Evolutionary conservation across 2,888 invertebrate genomes (phyloP).

Genomic region (Cosmopolites sordidus): DNA sequence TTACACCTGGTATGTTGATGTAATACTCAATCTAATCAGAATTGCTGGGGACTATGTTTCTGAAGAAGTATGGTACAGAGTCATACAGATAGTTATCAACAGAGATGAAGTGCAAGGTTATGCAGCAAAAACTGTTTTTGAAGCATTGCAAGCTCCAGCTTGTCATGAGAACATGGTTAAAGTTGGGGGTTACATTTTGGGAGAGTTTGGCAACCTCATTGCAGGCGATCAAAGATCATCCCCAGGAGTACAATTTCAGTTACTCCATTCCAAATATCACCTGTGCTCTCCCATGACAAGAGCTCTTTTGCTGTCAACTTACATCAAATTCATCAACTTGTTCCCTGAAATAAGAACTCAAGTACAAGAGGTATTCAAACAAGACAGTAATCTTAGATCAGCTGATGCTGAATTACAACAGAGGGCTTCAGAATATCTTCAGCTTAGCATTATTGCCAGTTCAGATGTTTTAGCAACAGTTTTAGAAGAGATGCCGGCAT

Average conservation of each 20-base stretch:
- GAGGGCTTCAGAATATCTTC: conserved; percentile 95
- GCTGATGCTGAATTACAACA: conserved; percentile 99
- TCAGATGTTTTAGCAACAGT: conserved; percentile 97
- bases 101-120: conserved; percentile 99
- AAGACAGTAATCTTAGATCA: conserved; percentile 92
- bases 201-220: conserved; percentile 98
- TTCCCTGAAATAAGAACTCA: conserved; percentile 97
- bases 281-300: conserved; percentile 95
- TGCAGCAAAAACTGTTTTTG: conserved; percentile 99
- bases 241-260: conserved; percentile 94
- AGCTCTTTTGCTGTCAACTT: conserved; percentile 93
- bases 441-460: conserved; percentile 92
- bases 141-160: conserved; percentile 96
- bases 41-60: conserved; percentile 99
- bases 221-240: conserved; percentile 98
- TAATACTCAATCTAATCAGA: conserved; percentile 95
- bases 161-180: conserved; percentile 99
- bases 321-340: conserved; percentile 98
- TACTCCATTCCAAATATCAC: conserved; percentile 98
- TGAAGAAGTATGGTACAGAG: conserved; percentile 99
- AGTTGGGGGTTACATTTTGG: conserved; percentile 98
- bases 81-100: conserved; percentile 99
- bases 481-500: conserved; percentile 99
- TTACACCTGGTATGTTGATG: conserved; percentile 98
- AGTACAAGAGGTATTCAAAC: conserved; percentile 87